A percentile compares a stretch with the other conserved stretches of the same genome.
phyloP scores from a whole-genome alignment of 2,888 invertebrate genomes.

The Thalpophila matura region DNA sequence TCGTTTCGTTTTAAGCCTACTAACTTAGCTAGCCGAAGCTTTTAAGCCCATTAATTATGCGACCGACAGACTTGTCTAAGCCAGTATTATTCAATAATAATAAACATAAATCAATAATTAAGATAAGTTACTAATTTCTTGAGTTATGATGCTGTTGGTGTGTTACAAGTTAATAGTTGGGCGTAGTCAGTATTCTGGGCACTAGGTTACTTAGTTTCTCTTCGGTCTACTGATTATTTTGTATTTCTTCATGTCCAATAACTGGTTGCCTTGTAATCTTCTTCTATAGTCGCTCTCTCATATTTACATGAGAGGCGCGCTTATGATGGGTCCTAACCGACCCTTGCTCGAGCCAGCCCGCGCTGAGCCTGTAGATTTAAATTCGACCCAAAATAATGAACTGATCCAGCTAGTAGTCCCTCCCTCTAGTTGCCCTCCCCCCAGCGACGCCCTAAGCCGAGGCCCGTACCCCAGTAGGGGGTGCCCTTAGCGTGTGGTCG shows the following conservation, averaged over 20 bases:
- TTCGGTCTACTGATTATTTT: background rate
- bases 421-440: too few relatives aligned
- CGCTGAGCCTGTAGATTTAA: too few relatives aligned
- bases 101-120: slow-evolving; percentile 59
- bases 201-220: background rate
- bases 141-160: slow-evolving; percentile 50
- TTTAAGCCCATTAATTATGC: slow-evolving; percentile 40
- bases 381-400: too few relatives aligned
- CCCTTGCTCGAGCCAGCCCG: too few relatives aligned
- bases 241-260: slow-evolving; percentile 2
- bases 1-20: background rate
- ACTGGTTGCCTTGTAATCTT: too few relatives aligned
- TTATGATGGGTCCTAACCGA: too few relatives aligned
- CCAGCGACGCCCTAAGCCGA: too few relatives aligned
- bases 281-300: too few relatives aligned
- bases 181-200: background rate
- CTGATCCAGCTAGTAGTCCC: too few relatives aligned
- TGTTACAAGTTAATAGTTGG: slow-evolving; percentile 28
- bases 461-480: too few relatives aligned
- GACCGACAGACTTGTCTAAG: slow-evolving; percentile 30
- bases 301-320: too few relatives aligned
- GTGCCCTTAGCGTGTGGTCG: too few relatives aligned
- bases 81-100: slow-evolving; percentile 52
- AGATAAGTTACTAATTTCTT: slow-evolving; percentile 53
- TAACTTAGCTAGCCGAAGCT: slow-evolving; percentile 14